Conservation (phyloP, 1,140 invertebrate species). For the Meloidogyne hapla region DNA sequence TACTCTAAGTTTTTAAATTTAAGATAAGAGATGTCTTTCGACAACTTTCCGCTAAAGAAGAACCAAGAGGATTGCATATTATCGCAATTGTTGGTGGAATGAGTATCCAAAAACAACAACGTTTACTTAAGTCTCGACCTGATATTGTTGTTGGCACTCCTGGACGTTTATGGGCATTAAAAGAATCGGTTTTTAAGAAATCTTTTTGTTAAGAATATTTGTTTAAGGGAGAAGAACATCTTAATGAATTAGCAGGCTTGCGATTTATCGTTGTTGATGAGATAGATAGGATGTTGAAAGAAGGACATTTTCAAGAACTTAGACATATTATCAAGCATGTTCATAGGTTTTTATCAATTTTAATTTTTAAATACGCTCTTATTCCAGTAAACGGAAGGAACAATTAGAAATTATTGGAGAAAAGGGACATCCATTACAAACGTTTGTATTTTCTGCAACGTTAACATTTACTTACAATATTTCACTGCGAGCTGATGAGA, state of each 20-base stretch:
- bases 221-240: slow-evolving; percentile 58
- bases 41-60: slow-evolving; percentile 13
- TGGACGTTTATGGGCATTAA: slow-evolving; percentile 83
- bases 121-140: slow-evolving; percentile 77
- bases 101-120: slow-evolving; percentile 77
- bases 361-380: not conserved
- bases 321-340: slow-evolving; percentile 77
- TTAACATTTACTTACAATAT: slow-evolving; percentile 74
- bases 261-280: slow-evolving; percentile 91
- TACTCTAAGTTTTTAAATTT: slow-evolving; percentile 72
- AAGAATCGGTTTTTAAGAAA: slow-evolving; percentile 17
- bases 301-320: slow-evolving; percentile 91
- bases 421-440: slow-evolving; percentile 71
- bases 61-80: not conserved
- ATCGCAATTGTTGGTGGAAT: slow-evolving; percentile 50
- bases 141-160: slow-evolving; percentile 94
- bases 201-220: slow-evolving; percentile 5
- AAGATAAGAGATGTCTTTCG: slow-evolving; percentile 71
- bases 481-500: slow-evolving; percentile 67
- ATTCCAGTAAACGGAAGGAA: slow-evolving; percentile 56
- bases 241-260: slow-evolving; percentile 64
- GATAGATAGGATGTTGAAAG: slow-evolving; percentile 95
- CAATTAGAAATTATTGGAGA: not conserved
- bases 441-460: slow-evolving; percentile 96
- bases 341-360: slow-evolving; percentile 73